A percentile compares a stretch with the other conserved stretches of the same genome.
These are phyloP conservation scores for Charaxes varanes DNA, from an alignment of 1,140 invertebrate species.

Conservation along the genomic window DNA sequence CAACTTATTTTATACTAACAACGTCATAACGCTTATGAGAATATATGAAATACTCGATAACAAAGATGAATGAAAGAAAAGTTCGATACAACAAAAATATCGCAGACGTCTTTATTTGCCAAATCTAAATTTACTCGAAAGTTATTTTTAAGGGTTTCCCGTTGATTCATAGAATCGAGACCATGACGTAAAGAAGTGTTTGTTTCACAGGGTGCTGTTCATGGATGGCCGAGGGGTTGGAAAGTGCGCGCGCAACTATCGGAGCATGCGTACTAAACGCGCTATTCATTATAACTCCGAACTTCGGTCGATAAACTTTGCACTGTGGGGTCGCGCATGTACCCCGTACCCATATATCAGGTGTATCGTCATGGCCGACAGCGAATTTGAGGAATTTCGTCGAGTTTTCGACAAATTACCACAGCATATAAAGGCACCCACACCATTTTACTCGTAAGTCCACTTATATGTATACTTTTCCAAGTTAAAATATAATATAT, in stretches of 20 bases:
- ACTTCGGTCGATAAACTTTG: slow-evolving; percentile 42
- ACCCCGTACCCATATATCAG: slow-evolving; percentile 40
- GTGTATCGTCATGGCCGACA: slow-evolving; percentile 86
- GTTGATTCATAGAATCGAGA: slow-evolving; percentile 35
- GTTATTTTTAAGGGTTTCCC: no score
- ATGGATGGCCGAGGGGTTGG: slow-evolving; percentile 16
- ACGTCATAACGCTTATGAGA: no score
- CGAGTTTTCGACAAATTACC: slow-evolving; percentile 88
- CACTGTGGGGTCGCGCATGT: slow-evolving; percentile 45
- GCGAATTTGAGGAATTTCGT: slow-evolving; percentile 93
- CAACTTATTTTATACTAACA: no score
- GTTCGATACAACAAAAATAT: no score
- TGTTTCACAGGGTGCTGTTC: slow-evolving; percentile 19
- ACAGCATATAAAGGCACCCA: slow-evolving; percentile 85
- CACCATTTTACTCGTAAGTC: slow-evolving; percentile 83
- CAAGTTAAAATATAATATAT: no score
- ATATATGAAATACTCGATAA: no score
- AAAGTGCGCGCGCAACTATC: slow-evolving; percentile 26
- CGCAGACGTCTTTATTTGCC: no score
- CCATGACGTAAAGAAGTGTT: slow-evolving; percentile 11
- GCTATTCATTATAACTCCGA: slow-evolving; percentile 17
- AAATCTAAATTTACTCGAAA: not conserved
- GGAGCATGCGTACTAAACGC: slow-evolving; percentile 27
- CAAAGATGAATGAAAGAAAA: no score
- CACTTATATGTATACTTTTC: no score